These are phyloP conservation scores for Fratercula arctica DNA, from an alignment of 2,797 vertebrate genomes.

Conservation along the genomic window DNA sequence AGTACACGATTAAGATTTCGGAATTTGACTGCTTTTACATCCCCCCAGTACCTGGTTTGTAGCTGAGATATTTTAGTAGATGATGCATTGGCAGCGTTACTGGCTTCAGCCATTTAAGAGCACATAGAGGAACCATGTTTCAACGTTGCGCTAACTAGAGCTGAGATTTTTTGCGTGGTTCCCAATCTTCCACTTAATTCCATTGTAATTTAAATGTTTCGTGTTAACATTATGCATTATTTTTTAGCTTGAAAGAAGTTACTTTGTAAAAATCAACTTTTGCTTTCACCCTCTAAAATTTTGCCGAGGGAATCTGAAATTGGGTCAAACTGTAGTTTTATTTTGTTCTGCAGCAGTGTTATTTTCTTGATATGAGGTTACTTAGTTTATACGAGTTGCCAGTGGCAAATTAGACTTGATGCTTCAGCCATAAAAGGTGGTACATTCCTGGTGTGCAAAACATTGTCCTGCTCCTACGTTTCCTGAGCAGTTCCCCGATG, in stretches of 20 bases:
- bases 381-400: background rate
- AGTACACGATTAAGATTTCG: background rate
- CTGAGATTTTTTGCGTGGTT: background rate
- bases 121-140: background rate
- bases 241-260: background rate
- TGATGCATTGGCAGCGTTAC: background rate
- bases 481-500: background rate
- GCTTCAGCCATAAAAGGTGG: background rate
- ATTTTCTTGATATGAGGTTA: background rate
- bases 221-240: background rate
- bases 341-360: background rate
- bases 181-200: background rate
- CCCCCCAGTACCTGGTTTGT: background rate
- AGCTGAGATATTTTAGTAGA: background rate
- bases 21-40: background rate
- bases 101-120: background rate
- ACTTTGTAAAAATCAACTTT: background rate
- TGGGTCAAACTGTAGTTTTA: background rate
- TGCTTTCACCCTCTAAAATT: background rate
- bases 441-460: background rate
- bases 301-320: background rate
- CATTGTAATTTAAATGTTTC: background rate
- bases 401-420: background rate
- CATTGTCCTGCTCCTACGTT: background rate
- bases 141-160: background rate